Evolutionary conservation across 2,888 invertebrate species (phyloP), one percentile per base, ranked within the genome.

Genomic region (Cordylochernes scorpioides): DNA sequence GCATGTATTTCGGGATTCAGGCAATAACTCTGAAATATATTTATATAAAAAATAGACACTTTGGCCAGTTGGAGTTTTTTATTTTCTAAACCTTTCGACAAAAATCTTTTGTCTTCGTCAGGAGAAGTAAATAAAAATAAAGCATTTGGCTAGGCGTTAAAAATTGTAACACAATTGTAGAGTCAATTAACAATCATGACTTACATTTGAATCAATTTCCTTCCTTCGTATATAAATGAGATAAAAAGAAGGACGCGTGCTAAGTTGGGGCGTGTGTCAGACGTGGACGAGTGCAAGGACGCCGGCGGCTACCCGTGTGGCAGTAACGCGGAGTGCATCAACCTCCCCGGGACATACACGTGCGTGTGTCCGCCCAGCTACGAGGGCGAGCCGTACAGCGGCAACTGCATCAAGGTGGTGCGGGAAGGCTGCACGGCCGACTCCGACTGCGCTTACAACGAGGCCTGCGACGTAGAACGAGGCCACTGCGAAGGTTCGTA

Each of bases 301-400:
- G 33, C 35, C 24, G 67, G 67, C 5, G 65, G 66, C 39, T 63
- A 67, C 36, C 63, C 68, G 7, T 84, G 84, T 49, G 78, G 75
- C 4, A 74, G 71, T 46, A 78, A 77, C 10, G 80, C 84, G 1
- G 69, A 73, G 50, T 84, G 84, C 51, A 55, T 70, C 16, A 84
- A 84, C 49, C 63, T 64, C 9, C 59, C 62, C 5, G 82, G 82
- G 6, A 66, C 71, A 6, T 45, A 44, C 24, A 41, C 43, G 26
- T 44, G 44, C 25, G 30, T 28, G 9, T 43, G 43, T 28, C 38
- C 42, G 5, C 32, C 36, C 13, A 41, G 40, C 5, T 40, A 41
- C 30, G 37, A 39, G 15, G 46, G 46, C 5, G 45, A 46, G 30
- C 41, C 46, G 3, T 44, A 42, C 28, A 34, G 35, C 25, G 41